These are phyloP conservation scores for Chydorus sphaericus DNA, from an alignment of 2,888 invertebrate species.

Conservation along the genomic window DNA sequence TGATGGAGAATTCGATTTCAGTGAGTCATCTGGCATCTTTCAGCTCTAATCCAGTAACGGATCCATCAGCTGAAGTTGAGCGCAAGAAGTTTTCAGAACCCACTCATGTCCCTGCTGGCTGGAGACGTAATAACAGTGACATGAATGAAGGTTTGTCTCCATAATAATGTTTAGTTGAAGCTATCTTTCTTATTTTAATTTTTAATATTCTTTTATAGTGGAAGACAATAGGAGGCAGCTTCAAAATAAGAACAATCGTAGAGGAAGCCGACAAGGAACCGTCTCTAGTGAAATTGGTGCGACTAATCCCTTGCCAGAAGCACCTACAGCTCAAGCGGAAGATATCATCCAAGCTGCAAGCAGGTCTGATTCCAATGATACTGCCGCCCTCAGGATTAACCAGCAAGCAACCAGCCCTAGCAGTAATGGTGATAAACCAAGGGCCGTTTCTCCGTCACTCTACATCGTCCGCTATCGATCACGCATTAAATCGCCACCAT, in stretches of 20 bases:
- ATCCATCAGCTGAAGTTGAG: no score
- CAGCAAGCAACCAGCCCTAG: no score
- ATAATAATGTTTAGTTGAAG: not conserved
- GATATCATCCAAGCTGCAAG: no score
- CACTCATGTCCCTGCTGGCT: not conserved
- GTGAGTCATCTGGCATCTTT: not conserved
- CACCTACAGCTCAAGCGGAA: slow-evolving; percentile 15
- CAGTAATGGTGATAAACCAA: no score
- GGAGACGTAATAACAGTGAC: not conserved
- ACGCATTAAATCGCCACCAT: no score
- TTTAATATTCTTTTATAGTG: no score
- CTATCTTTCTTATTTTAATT: not conserved
- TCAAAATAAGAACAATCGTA: not conserved
- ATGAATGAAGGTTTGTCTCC: not conserved
- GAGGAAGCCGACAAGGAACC: slow-evolving; percentile 27
- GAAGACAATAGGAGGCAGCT: not conserved
- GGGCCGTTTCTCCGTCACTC: no score
- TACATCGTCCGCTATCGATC: no score
- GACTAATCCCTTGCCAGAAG: slow-evolving; percentile 23
- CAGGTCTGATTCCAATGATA: no score
- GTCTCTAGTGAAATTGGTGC: slow-evolving; percentile 25
- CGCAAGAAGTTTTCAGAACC: not conserved
- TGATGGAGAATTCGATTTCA: not conserved
- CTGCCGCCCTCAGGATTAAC: no score
- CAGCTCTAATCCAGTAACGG: not conserved